Conservation (phyloP, 2,888 invertebrate species). For the Acanthoscelides obtectus region DNA sequence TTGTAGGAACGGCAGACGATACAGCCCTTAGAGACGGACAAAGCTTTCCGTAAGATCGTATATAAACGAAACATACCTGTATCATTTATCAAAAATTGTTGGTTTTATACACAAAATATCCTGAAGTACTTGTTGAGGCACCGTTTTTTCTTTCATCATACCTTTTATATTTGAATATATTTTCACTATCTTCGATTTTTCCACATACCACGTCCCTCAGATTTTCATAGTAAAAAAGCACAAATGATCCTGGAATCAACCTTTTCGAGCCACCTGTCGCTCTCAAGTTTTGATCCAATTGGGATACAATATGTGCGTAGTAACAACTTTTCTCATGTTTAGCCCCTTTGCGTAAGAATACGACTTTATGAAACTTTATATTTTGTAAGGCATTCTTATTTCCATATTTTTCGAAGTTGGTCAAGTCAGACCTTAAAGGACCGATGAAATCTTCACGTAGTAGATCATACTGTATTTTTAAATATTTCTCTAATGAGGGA, state of each 20-base stretch:
- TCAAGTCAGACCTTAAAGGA: neutral
- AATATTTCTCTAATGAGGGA: neutral
- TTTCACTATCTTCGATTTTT: conserved; percentile 58
- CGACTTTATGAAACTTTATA: conserved; percentile 8
- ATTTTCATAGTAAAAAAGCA: conserved; percentile 66
- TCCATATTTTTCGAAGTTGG: neutral
- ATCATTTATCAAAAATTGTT: no score
- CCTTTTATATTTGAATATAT: neutral
- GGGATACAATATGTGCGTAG: conserved; percentile 23
- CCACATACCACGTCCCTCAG: conserved; percentile 68
- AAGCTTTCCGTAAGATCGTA: no score
- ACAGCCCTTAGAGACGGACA: no score
- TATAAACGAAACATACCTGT: no score
- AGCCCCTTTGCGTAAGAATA: conserved; percentile 21
- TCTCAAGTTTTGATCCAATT: conserved; percentile 31
- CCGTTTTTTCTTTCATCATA: no score
- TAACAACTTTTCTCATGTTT: conserved; percentile 22
- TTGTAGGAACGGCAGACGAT: no score
- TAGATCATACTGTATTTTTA: neutral
- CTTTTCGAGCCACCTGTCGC: conserved; percentile 53
- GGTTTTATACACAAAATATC: no score
- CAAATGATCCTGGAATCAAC: conserved; percentile 67
- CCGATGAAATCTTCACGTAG: neutral
- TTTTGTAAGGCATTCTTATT: no score
- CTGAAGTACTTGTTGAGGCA: no score